These are phyloP conservation scores for Lapara coniferarum DNA, from an alignment of 2,888 invertebrate genomes.

Conservation along the genomic window DNA sequence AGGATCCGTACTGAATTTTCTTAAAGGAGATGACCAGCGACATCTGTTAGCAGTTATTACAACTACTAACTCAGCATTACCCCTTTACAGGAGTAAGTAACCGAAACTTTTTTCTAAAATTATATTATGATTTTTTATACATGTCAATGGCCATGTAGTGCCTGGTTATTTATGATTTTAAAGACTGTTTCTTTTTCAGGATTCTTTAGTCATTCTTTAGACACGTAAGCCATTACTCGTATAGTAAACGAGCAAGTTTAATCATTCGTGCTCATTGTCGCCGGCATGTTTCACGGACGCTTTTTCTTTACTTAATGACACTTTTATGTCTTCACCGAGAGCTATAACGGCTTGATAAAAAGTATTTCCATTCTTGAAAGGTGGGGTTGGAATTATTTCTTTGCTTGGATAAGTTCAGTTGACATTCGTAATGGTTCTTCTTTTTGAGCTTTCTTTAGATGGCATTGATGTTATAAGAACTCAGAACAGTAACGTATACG, in stretches of 20 bases:
- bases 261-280: conserved; percentile 23
- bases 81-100: too few species aligned
- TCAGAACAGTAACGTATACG: neutral
- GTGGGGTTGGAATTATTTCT: conserved; percentile 24
- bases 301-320: conserved; percentile 24
- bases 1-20: too few species aligned
- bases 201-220: too few species aligned
- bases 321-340: conserved; percentile 24
- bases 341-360: conserved; percentile 24
- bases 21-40: too few species aligned
- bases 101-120: too few species aligned
- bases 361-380: conserved; percentile 22
- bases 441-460: neutral
- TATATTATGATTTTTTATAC: too few species aligned
- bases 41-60: too few species aligned
- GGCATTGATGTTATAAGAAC: neutral
- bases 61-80: too few species aligned
- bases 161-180: too few species aligned
- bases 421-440: conserved; percentile 21
- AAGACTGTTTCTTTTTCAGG: too few species aligned
- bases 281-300: conserved; percentile 23
- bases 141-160: too few species aligned
- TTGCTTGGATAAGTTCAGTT: conserved; percentile 4
- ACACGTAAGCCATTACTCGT: conserved; percentile 20
- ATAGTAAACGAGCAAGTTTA: conserved; percentile 21